Conservation (phyloP, 2,888 invertebrate species). For the Itoplectis maculator region DNA sequence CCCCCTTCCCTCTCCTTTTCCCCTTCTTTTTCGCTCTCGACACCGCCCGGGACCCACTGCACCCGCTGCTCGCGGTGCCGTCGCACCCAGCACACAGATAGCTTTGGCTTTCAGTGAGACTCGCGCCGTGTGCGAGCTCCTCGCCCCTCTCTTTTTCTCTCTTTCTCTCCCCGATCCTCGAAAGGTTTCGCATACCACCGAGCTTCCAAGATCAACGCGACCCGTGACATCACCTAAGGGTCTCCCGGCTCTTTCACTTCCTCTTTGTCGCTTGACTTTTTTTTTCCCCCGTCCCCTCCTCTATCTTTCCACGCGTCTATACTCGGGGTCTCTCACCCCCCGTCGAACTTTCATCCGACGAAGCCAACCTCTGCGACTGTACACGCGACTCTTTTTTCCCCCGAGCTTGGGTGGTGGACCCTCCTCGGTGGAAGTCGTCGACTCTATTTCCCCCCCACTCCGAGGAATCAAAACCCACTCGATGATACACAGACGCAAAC, state of each 20-base stretch:
- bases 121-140: constrained; percentile 47
- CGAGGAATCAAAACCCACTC: constrained; percentile 41
- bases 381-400: neutral
- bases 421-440: constrained; percentile 11
- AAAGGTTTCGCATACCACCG: constrained; percentile 39
- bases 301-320: constrained; percentile 24
- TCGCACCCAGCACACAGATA: constrained; percentile 65
- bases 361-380: constrained; percentile 37
- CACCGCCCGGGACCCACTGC: neutral
- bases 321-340: constrained; percentile 37
- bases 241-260: constrained; percentile 38
- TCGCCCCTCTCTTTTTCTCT: constrained; percentile 58
- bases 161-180: constrained; percentile 9
- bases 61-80: constrained; percentile 1
- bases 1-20: no score
- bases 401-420: no score
- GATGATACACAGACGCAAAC: neutral
- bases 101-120: constrained; percentile 73
- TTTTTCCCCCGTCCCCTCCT: constrained; percentile 31
- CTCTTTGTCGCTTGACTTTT: constrained; percentile 21
- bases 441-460: constrained; percentile 25
- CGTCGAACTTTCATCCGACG: constrained; percentile 38
- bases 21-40: neutral
- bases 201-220: constrained; percentile 76
- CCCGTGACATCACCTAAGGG: constrained; percentile 70